Evolutionary conservation across 2,797 vertebrate species (phyloP).

Genomic region (Sphenopsis melanotis): DNA sequence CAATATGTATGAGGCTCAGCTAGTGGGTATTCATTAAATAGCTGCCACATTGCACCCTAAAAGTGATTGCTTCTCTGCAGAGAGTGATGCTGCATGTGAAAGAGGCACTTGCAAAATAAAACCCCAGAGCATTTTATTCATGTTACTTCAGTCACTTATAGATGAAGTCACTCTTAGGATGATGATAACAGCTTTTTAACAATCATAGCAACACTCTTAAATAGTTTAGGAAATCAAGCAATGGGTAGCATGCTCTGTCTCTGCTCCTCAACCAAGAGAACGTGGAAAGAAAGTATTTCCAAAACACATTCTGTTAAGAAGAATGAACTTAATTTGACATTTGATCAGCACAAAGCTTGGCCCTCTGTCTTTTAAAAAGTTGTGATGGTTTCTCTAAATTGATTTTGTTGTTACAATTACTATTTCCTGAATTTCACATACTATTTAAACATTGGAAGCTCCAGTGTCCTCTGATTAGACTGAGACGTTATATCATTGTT

Average conservation of each 20-base stretch:
- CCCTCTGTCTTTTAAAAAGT: not conserved
- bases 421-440: not conserved
- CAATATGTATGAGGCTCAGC: not conserved
- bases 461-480: not conserved
- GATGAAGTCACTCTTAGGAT: not conserved
- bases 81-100: not conserved
- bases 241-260: not conserved
- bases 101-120: not conserved
- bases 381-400: not conserved
- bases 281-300: not conserved
- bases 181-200: not conserved
- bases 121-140: not conserved
- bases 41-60: not conserved
- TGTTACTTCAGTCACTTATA: not conserved
- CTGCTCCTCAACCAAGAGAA: not conserved
- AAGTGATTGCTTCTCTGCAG: not conserved
- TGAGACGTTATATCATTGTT: conserved; percentile 15
- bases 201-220: not conserved
- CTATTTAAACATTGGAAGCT: not conserved
- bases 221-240: not conserved
- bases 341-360: not conserved
- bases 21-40: not conserved
- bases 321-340: not conserved
- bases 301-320: not conserved
- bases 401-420: not conserved